A percentile compares a stretch with the other conserved stretches of the same genome.
Conservation (phyloP, 2,797 vertebrate species). For the Neosilurus hyrtlii region DNA sequence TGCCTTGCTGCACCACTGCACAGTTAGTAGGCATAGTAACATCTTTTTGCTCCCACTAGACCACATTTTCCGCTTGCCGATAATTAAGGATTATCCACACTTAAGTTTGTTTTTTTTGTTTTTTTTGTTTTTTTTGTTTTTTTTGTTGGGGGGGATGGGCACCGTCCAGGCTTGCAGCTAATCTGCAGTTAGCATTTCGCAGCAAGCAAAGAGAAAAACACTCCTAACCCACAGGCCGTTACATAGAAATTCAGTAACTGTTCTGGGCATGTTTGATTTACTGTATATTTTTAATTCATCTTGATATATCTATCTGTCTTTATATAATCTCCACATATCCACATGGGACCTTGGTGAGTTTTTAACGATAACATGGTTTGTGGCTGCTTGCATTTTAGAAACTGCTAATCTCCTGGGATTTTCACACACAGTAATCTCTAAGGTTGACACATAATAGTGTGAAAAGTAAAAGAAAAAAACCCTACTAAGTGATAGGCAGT, state of each 20-base stretch:
- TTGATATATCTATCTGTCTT: too few species aligned
- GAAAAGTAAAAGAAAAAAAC: neutral
- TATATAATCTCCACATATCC: too few species aligned
- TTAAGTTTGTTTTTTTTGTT: neutral
- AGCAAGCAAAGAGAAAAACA: neutral
- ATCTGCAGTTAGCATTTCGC: neutral
- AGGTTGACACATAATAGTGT: neutral
- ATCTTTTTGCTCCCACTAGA: neutral
- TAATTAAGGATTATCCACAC: neutral
- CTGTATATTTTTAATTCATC: too few species aligned
- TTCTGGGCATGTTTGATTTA: neutral
- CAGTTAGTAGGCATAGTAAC: neutral
- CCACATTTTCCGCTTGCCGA: neutral
- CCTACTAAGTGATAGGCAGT: too few species aligned
- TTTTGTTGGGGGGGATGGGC: neutral
- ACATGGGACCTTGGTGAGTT: too few species aligned
- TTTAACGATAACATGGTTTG: too few species aligned
- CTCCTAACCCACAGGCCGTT: neutral
- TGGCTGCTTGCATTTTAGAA: too few species aligned
- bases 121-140: too few species aligned
- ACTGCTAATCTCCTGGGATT: neutral
- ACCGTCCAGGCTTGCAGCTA: neutral
- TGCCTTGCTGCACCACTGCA: neutral
- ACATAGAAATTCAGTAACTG: neutral
- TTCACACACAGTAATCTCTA: neutral